Conservation (phyloP, 2,113 vertebrate species). For the Oncorhynchus keta region DNA sequence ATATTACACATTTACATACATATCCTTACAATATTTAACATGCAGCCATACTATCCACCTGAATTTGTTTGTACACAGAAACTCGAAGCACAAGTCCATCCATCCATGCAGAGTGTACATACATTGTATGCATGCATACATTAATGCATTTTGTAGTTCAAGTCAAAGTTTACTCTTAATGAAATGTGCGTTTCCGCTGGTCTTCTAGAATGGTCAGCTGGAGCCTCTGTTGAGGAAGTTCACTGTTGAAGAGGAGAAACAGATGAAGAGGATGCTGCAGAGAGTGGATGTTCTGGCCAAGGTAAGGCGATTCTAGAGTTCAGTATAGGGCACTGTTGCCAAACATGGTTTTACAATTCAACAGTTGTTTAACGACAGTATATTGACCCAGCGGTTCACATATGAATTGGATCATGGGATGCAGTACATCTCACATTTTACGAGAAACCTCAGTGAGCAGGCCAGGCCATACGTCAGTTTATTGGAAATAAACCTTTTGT, state of each 20-base stretch:
- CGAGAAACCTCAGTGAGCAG: too few species aligned
- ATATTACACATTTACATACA: background rate
- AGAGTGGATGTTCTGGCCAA: conserved; percentile 84
- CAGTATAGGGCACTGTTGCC: background rate
- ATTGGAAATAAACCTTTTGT: too few species aligned
- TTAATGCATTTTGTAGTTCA: background rate
- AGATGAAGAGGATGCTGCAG: conserved; percentile 87
- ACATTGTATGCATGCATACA: background rate
- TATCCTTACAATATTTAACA: background rate
- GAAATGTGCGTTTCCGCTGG: background rate
- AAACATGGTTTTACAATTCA: too few species aligned
- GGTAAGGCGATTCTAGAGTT: conserved; percentile 62
- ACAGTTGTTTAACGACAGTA: too few species aligned
- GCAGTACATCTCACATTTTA: too few species aligned
- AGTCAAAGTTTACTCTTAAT: background rate
- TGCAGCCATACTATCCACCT: background rate
- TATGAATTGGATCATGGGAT: too few species aligned
- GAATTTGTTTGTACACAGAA: background rate
- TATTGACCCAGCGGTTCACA: too few species aligned
- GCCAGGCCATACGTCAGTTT: too few species aligned
- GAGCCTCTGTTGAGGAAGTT: conserved; percentile 83
- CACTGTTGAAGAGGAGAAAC: conserved; percentile 83
- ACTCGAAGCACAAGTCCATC: background rate
- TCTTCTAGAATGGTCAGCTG: conserved; percentile 79
- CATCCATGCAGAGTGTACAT: background rate